phyloP scores from a whole-genome alignment of 2,888 invertebrate genomes.

The Eilema depressum region DNA sequence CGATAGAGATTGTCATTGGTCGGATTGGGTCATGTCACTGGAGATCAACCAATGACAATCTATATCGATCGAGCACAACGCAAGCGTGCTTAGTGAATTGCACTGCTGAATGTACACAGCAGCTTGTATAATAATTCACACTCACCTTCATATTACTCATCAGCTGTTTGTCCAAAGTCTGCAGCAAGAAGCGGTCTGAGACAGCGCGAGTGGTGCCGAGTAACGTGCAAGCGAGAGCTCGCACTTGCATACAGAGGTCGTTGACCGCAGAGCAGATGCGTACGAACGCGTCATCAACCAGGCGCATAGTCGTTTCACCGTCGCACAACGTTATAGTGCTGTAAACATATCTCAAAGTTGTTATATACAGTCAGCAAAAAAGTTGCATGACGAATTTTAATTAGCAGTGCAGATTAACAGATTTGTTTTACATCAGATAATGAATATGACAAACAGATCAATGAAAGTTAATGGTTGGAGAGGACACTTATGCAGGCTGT shows the following conservation, averaged over 20 bases:
- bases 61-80: no score
- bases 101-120: neutral
- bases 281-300: constrained; percentile 98
- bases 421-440: no score
- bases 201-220: constrained; percentile 96
- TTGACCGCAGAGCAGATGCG: constrained; percentile 97
- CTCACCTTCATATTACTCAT: constrained; percentile 97
- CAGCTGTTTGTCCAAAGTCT: constrained; percentile 98
- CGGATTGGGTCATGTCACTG: no score
- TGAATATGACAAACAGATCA: no score
- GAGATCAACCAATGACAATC: no score
- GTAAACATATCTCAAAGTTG: constrained; percentile 44
- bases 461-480: no score
- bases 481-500: no score
- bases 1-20: no score
- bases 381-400: neutral
- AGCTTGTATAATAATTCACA: neutral
- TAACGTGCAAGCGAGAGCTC: constrained; percentile 94
- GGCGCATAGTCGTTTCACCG: constrained; percentile 93
- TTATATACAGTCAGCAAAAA: neutral
- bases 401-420: no score
- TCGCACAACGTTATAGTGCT: constrained; percentile 90
- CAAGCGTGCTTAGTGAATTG: no score
- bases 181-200: constrained; percentile 95
- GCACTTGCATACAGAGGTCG: constrained; percentile 95